A percentile compares a stretch with the other conserved stretches of the same genome.
phyloP scores from a whole-genome alignment of 2,113 vertebrate genomes.

The Catharus minimus region DNA sequence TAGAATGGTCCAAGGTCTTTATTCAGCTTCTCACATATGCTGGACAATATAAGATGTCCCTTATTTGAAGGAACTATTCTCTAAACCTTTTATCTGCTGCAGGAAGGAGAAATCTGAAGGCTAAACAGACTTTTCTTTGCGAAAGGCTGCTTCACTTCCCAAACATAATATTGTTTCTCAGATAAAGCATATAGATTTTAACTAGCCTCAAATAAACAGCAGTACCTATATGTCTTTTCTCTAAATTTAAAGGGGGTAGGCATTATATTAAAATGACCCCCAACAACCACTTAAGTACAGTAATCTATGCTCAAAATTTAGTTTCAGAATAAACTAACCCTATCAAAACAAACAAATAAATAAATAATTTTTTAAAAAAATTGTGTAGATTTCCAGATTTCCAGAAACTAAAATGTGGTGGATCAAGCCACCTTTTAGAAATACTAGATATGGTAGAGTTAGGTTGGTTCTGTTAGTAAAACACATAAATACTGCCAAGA shows the following conservation, averaged over 20 bases:
- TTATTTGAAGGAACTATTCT: background rate
- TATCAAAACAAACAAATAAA: background rate
- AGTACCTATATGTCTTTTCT: accelerated
- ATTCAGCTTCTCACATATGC: background rate
- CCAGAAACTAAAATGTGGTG: background rate
- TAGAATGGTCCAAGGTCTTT: background rate
- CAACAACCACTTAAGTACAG: background rate
- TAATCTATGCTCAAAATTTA: background rate
- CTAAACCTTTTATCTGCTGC: background rate
- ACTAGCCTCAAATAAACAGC: background rate
- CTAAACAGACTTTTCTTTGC: background rate
- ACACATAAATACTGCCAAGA: background rate
- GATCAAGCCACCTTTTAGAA: background rate
- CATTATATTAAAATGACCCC: background rate
- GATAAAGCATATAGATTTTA: background rate
- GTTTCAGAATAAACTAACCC: background rate
- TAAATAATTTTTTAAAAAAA: too few relatives aligned
- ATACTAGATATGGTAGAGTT: background rate
- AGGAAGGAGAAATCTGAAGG: background rate
- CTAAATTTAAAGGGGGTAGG: background rate
- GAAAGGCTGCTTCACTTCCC: background rate
- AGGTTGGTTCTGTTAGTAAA: background rate
- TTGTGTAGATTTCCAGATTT: background rate
- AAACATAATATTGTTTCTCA: background rate
- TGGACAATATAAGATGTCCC: background rate